Conservation (phyloP, 2,113 vertebrate genomes). For the Lophura nycthemera region DNA sequence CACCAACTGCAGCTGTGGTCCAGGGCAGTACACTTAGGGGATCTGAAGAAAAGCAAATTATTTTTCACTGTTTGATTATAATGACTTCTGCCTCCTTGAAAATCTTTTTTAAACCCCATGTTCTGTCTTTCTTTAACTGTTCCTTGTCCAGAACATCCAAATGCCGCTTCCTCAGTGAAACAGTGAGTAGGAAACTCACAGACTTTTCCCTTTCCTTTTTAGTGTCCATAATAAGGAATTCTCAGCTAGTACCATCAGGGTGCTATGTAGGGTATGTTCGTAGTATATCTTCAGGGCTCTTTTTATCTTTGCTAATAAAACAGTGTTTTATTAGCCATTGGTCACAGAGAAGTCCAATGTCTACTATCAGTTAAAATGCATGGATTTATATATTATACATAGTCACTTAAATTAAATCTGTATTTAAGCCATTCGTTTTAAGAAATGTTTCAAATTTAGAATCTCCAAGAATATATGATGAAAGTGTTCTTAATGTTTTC, state of each 20-base stretch:
- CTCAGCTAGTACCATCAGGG: background rate
- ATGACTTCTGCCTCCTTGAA: background rate
- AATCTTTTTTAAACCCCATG: background rate
- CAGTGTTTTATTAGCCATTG: background rate
- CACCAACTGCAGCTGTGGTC: slow-evolving; percentile 6
- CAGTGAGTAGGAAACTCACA: background rate
- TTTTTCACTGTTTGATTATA: background rate
- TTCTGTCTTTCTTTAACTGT: background rate
- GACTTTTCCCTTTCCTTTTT: background rate
- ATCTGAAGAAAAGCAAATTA: background rate
- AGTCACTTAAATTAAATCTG: background rate
- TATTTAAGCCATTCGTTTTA: background rate
- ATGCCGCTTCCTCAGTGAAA: background rate
- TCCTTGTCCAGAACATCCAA: background rate
- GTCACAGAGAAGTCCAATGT: background rate
- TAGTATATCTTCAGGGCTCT: background rate
- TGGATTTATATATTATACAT: background rate
- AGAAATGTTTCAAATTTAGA: background rate
- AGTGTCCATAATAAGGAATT: background rate
- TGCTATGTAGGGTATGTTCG: background rate
- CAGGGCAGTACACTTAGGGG: background rate
- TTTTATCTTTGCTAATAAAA: slow-evolving; percentile 1
- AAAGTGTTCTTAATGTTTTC: background rate
- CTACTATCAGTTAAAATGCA: background rate
- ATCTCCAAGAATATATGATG: background rate